Evolutionary conservation across 2,888 invertebrate genomes (phyloP), one percentile per base, ranked within the genome.

Genomic region (Phortica okadai): DNA sequence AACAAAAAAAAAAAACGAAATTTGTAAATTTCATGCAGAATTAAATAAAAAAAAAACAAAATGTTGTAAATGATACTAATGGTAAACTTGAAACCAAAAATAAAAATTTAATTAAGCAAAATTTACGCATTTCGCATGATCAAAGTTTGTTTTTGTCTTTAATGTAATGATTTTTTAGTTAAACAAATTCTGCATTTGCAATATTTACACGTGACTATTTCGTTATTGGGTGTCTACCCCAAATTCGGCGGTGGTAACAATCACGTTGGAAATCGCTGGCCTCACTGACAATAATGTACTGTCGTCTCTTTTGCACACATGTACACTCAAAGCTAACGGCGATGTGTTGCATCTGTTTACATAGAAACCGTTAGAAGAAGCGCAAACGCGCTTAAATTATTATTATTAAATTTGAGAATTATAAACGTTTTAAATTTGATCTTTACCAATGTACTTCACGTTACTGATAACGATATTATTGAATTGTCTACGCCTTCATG

Each of bases 391-490:
- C 16, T 3, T 21, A 62, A 62, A 50, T 8, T 21, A 44, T 44
- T 6, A n/a, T 41, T 44, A 21, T 16, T 16, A 14, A 14, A n/a
- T 67, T 67, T 6, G 10, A 10, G 41, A 44, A 44, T 67, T 67
- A 14, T 14, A 33, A 33, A 33, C 33, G 33, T 33, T 33, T 33
- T 50, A 50, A 50, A 8, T 50, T 50, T 50, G 50, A 50, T 3
- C 10, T 3, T 62, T 21, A 8, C 7, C 44, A 16, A 87, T 85
- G 87, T 41, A 78, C 14, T 69, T 79, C 54, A 74, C 75, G 2
- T n/a, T 86, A 3, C 72, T 84, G 6, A 80, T 87, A n/a, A 69
- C 70, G 1, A 80, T 87, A 41, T 10, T 87, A 14, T 66, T 85
- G 10, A 84, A 78, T 41, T 79, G 82, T 8, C 7, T 83, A 11